These are phyloP conservation scores for Megaceryle maxima DNA, from an alignment of 2,113 vertebrate species.

Conservation along the genomic window DNA sequence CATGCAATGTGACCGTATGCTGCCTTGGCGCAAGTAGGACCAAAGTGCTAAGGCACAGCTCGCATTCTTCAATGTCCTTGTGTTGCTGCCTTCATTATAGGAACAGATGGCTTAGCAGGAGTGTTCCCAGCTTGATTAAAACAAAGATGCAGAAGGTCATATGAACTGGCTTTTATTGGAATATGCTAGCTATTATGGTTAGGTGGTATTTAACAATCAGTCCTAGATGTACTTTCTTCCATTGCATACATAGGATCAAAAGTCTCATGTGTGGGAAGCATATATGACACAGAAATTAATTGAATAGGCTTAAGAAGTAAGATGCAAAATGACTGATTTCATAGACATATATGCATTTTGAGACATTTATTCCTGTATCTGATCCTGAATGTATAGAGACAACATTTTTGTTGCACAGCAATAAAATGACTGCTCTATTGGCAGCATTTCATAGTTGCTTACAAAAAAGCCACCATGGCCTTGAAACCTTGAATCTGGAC, in stretches of 20 bases:
- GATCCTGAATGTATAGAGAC: background rate
- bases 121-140: background rate
- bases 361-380: background rate
- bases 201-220: background rate
- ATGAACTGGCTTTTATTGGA: background rate
- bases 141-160: background rate
- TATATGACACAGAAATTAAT: background rate
- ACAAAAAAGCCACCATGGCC: background rate
- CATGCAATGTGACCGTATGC: background rate
- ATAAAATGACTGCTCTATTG: background rate
- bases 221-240: background rate
- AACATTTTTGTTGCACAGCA: background rate
- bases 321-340: background rate
- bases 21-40: background rate
- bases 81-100: background rate
- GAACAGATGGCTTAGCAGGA: conserved; percentile 41
- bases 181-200: background rate
- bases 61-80: background rate
- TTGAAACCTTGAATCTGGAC: conserved; percentile 1
- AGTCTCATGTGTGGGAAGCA: background rate
- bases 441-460: background rate
- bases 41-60: background rate
- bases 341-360: background rate
- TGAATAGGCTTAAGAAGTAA: background rate
- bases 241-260: background rate